Base-by-base conservation (phyloP, 2,797 vertebrate genomes). In the Miichthys miiuy region DNA sequence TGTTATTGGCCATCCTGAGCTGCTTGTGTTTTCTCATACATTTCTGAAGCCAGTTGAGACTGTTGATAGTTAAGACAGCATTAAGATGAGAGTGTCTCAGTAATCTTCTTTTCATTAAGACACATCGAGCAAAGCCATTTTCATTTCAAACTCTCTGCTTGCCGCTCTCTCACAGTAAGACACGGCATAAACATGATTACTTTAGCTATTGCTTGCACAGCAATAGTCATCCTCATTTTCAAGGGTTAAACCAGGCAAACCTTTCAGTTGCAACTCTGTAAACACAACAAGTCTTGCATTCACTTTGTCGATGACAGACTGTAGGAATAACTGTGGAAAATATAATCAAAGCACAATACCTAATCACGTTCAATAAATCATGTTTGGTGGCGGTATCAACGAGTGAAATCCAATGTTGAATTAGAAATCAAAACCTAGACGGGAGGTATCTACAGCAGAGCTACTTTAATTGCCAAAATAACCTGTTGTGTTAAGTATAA, bases 131-230 rank as follows among this genome's bases (percentile, higher is more conserved):
- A 54, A 67, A 57, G 14, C 16, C 23, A 18, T 68, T 71, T 7
- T 23, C 9, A 23, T 66, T 21, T 42, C 13, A 63, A 75, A 79
- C 25, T 14, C 34, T 34, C 50, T 57, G 38, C 56, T 67, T 1
- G 4, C 34, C 2, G 4, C 63, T 83, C 50, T 63, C 50, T 55
- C 48, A 38, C 47, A 44, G 20, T 44, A 34, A 71, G 30, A 38
- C 27, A 58, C n/a, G 21, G 61, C 46, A 70, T 58, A 11, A 77
- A 63, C 61, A 51, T 46, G 51, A 76, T 73, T 69, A 65, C 47
- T 50, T 65, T 5, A 4, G 41, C 30, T 69, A 65, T 25, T 73
- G 58, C 77, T 68, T 54, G 34, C 61, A 68, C 5, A 1, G 30
- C 30, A 12, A 12, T 18, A 46, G 41, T 62, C 34, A 2, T 38